Percentiles rank a stretch among this genome's conserved stretches.
Evolutionary conservation across 2,113 vertebrate species (phyloP).

Genomic region (Mormyrus iriodes): DNA sequence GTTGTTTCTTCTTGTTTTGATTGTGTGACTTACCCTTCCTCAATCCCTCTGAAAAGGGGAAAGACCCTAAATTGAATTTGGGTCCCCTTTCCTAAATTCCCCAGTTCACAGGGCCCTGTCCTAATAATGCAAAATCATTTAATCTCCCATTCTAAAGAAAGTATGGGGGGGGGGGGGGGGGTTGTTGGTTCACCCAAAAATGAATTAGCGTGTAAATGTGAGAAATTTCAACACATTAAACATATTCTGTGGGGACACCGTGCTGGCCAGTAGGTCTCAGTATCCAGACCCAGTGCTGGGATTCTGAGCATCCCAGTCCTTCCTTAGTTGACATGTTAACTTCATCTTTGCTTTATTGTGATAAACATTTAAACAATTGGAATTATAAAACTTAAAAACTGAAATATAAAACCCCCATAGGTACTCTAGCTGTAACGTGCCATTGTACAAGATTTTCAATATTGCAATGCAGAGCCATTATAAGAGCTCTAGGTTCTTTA

Average conservation of each 20-base stretch:
- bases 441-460: neutral
- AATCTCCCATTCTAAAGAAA: neutral
- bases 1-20: neutral
- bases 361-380: neutral
- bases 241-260: neutral
- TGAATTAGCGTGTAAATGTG: neutral
- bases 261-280: neutral
- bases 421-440: neutral
- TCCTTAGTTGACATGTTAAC: neutral
- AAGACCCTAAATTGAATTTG: neutral
- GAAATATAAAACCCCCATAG: neutral
- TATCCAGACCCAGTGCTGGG: neutral
- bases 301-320: neutral
- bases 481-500: neutral
- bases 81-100: neutral
- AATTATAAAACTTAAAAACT: neutral
- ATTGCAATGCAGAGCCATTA: neutral
- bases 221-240: neutral
- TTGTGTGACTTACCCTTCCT: neutral
- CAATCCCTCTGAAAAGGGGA: neutral
- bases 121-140: neutral
- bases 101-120: neutral
- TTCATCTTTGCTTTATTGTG: neutral
- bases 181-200: neutral
- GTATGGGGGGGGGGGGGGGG: neutral